Conservation (phyloP, 2,888 invertebrate genomes). For the Zygaena filipendulae region DNA sequence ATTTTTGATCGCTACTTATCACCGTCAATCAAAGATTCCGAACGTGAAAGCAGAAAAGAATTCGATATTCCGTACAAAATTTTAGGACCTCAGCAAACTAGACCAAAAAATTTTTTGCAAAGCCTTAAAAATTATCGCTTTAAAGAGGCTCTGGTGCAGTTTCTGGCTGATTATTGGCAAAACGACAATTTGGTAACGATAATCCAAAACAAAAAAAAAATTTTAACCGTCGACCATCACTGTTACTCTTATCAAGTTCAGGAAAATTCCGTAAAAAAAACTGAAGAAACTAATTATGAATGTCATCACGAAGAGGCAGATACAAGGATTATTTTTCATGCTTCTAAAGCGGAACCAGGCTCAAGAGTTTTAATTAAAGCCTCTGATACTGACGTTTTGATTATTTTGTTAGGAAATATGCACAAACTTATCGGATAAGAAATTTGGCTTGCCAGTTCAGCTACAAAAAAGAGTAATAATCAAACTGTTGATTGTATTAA, state of each 20-base stretch:
- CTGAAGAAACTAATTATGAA: constrained; percentile 15
- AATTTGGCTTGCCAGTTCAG: constrained; percentile 15
- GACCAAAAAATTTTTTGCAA: constrained; percentile 12
- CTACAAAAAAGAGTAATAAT: constrained; percentile 13
- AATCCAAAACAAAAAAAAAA: constrained; percentile 8
- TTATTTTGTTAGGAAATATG: constrained; percentile 9
- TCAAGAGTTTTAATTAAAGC: constrained; percentile 7
- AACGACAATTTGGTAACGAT: constrained; percentile 9
- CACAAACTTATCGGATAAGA: constrained; percentile 14
- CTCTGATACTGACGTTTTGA: constrained; percentile 8
- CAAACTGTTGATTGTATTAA: constrained; percentile 16
- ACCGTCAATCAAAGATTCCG: constrained; percentile 29
- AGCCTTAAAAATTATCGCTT: constrained; percentile 16
- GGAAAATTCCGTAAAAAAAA: constrained; percentile 10
- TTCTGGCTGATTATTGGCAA: constrained; percentile 15
- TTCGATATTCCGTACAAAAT: constrained; percentile 22
- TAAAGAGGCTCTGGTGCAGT: constrained; percentile 17
- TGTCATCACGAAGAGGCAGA: constrained; percentile 17
- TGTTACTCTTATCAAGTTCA: constrained; percentile 11
- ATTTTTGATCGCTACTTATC: constrained; percentile 23
- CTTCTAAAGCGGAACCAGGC: constrained; percentile 4
- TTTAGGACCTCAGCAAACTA: constrained; percentile 19
- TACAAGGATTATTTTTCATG: constrained; percentile 20
- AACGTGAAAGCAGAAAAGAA: constrained; percentile 15
- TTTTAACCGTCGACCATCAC: constrained; percentile 9